Conservation (phyloP, 2,113 vertebrate genomes). For the Pithys albifrons region DNA sequence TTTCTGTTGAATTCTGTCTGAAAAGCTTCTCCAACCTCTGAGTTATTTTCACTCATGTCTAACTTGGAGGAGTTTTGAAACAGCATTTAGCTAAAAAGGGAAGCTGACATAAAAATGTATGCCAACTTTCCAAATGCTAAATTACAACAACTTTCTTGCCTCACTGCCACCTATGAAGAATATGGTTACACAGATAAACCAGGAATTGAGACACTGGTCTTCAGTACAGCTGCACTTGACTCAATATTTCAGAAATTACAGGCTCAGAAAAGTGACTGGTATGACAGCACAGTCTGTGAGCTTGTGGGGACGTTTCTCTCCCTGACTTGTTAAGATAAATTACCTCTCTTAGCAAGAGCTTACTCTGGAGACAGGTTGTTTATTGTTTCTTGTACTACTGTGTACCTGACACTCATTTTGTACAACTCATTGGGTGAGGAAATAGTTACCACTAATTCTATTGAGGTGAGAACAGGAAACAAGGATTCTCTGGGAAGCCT, state of each 20-base stretch:
- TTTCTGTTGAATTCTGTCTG: neutral
- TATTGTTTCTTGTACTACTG: neutral
- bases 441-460: neutral
- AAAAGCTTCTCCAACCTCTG: neutral
- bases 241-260: neutral
- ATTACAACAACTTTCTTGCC: neutral
- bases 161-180: neutral
- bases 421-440: neutral
- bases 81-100: neutral
- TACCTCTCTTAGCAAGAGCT: neutral
- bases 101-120: neutral
- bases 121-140: neutral
- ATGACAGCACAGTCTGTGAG: neutral
- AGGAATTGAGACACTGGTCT: neutral
- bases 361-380: neutral
- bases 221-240: neutral
- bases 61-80: slow-evolving; percentile 17
- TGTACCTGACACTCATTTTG: neutral
- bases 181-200: neutral
- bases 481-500: neutral
- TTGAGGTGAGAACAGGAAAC: neutral
- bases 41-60: neutral
- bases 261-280: neutral
- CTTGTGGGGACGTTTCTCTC: neutral
- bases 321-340: neutral